Evolutionary conservation across 2,797 vertebrate species (phyloP).

Genomic region (Varecia variegata): DNA sequence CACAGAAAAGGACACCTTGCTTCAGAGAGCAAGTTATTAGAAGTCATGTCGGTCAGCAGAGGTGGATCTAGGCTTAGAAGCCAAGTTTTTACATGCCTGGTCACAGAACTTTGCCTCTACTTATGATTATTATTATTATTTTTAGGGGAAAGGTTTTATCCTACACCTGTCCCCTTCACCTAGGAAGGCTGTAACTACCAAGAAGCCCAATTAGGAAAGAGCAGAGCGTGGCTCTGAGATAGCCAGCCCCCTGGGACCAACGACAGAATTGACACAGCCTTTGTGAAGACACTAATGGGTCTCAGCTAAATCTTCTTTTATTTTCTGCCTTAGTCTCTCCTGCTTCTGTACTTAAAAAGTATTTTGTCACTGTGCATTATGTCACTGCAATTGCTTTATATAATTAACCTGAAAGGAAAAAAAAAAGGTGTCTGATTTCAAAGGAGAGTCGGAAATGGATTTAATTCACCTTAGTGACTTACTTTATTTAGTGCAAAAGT

Average conservation of each 20-base stretch:
- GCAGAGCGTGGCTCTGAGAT: neutral
- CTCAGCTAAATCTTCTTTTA: neutral
- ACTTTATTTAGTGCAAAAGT: slow-evolving; percentile 64
- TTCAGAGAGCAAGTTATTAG: neutral
- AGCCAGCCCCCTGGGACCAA: neutral
- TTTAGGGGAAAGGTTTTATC: neutral
- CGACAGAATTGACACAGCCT: neutral
- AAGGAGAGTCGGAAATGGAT: slow-evolving; percentile 43
- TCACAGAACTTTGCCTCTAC: neutral
- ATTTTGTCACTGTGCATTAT: neutral
- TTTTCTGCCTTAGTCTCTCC: neutral
- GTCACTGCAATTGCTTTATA: slow-evolving; percentile 38
- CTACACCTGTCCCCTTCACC: neutral
- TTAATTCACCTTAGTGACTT: slow-evolving; percentile 52
- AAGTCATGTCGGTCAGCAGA: neutral
- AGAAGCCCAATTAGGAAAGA: neutral
- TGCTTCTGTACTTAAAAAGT: neutral
- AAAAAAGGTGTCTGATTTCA: slow-evolving; percentile 30
- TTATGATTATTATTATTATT: neutral
- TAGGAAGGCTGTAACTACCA: neutral
- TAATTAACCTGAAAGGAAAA: slow-evolving; percentile 24
- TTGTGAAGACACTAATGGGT: neutral
- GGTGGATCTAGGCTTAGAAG: neutral
- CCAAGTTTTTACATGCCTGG: neutral
- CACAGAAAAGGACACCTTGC: neutral